Percentiles rank a stretch among this genome's conserved stretches.
These are phyloP conservation scores for Rhopalosiphum padi DNA, from an alignment of 1,140 invertebrate genomes.

Conservation along the genomic window DNA sequence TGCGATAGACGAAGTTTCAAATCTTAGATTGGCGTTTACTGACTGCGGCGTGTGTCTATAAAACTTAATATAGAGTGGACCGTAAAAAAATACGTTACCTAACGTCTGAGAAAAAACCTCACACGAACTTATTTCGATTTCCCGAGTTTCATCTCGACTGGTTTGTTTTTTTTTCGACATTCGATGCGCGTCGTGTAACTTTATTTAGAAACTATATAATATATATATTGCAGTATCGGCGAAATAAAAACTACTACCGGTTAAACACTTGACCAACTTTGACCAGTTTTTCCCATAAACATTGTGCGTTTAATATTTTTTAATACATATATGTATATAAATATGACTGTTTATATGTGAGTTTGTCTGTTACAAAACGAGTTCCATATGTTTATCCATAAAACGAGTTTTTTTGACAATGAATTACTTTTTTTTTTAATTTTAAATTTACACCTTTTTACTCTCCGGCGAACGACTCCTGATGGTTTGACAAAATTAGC, in stretches of 20 bases:
- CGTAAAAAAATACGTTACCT: background rate
- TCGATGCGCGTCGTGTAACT: background rate
- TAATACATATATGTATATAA: background rate
- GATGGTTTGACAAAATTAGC: background rate
- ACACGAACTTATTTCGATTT: background rate
- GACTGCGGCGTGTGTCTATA: background rate
- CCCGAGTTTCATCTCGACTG: background rate
- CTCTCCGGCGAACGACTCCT: background rate
- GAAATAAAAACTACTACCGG: background rate
- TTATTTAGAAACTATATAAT: background rate
- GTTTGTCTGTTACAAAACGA: background rate
- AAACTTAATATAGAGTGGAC: too few species aligned
- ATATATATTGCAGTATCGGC: background rate
- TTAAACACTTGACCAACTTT: background rate
- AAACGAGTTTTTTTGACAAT: constrained; percentile 14
- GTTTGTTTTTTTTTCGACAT: background rate
- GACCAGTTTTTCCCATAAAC: background rate
- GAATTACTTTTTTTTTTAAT: background rate
- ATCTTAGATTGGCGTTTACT: too few species aligned
- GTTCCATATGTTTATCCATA: background rate
- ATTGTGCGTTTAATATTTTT: background rate
- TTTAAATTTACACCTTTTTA: background rate
- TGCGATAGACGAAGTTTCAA: too few species aligned
- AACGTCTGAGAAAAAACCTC: background rate
- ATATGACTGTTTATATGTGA: background rate